Evolutionary conservation across 2,888 invertebrate genomes (phyloP), one percentile per base, ranked within the genome.

Genomic region (Clostera curtula): DNA sequence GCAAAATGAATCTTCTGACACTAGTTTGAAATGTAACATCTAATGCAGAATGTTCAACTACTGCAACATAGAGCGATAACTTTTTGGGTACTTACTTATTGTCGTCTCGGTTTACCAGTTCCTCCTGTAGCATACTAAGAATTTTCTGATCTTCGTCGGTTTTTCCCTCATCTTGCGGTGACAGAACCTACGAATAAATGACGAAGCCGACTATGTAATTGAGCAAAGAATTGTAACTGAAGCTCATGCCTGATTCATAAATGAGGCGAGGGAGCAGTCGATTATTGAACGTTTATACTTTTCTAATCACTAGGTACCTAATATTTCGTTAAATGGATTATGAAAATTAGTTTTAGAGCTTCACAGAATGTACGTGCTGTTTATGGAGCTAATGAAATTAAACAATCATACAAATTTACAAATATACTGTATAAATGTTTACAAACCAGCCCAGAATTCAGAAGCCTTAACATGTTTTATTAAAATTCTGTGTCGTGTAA

Each of bases 61-160:
- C 4, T n/a, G 12, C 9, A 10, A 18, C 7, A 22, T 22, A 10
- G n/a, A 12, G 22, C 22, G 18, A 6, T 7, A 18, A 18, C 18
- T 18, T 5, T 19, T 19, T 9, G 9, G 9, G 2, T 10, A 76
- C 76, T 86, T 85, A 93, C 93, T 89, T 91, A 72, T 92, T 90
- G 25, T 92, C 92, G 72, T 95, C 93, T 57, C 94, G 87, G 63
- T 90, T 92, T 44, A 94, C 91, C 31, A 96, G 86, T 67, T 96
- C 96, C 65, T 93, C 91, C 53, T 91, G 86, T 51, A 96, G 85
- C 83, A 83, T 83, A 35, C 61, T 91, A 83, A 65, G 89, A 87
- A 77, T 93, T 90, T 75, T 95, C 92, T 62, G 90, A 88, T 69
- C 92, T 88, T 43, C 90, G 86, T 60, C 90, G 87, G 67, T 88